Base-by-base conservation (phyloP, 1,140 invertebrate genomes). In the Macrobrachium nipponense region DNA sequence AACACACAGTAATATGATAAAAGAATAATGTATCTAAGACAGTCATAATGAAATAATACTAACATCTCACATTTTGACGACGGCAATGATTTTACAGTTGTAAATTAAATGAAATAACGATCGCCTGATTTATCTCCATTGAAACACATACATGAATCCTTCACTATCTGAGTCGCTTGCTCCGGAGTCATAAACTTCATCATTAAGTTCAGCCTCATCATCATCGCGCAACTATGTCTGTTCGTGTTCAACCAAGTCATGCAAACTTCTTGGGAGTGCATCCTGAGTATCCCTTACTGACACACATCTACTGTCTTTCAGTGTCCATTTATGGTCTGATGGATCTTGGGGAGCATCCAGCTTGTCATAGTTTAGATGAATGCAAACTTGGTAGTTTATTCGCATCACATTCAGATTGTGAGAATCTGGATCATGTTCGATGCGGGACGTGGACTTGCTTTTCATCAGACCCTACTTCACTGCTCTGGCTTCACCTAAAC, bases 231-330 rank as follows among this genome's bases (percentile, higher is more conserved):
- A 77, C 75, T 58, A 58, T 58, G 10, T 15, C 51, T 77, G 36
- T 51, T 77, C 51, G 44, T 77, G 75, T 77, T 77, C 75, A 77
- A 11, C 2, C 75, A 77, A 58, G 58, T 77, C 5, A 11, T 15
- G 12, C 75, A 77, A 77, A 77, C 75, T 44, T 77, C 15, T 51
- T 77, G 75, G 75, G n/a, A 77, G 43, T 77, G 43, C 75, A 77
- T 77, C 75, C 75, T 77, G 12, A 18, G 75, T 58, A 77, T 58
- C 51, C 51, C 75, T 77, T 18, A 77, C 75, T n/a, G n/a, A 51
- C 51, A 77, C 75, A 77, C n/a, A n/a, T n/a, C n/a, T n/a, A n/a
- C n/a, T n/a, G n/a, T n/a, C n/a, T n/a, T n/a, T n/a, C n/a, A n/a
- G n/a, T n/a, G n/a, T n/a, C n/a, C n/a, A n/a, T n/a, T n/a, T n/a